Evolutionary conservation across 2,888 invertebrate genomes (phyloP), one percentile per base, ranked within the genome.

Genomic region (Thereva nobilitata): DNA sequence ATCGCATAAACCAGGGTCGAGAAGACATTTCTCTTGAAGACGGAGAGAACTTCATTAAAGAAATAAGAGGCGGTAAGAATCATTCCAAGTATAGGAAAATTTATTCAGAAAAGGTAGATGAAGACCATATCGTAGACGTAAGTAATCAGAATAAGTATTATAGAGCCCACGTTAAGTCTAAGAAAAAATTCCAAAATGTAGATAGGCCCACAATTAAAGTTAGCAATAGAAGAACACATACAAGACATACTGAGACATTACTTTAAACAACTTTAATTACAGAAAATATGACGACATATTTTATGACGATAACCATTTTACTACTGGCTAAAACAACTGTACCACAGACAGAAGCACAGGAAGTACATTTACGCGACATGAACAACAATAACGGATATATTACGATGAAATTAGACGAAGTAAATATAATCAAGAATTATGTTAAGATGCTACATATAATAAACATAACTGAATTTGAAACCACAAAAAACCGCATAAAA

Each of bases 11-110:
- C 35, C 64, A 70, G 57, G 54, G 68, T n/a, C 37, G 59, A 59
- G 37, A 57, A 8, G 45, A 54, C 9, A n/a, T 34, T 6, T 37
- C 10, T 34, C n/a, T 64, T 5, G 12, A 54, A 38, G 7, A 5
- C 49, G 35, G 56, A 42, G 54, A 49, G 37, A 38, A 56, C 37
- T 61, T 42, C 10, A 47, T 49, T 47, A 57, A 57, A 44, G 45
- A 66, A 63, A 52, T 66, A 9, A 63, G 67, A 56, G 67, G 56
- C 3, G 68, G 70, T 7, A 72, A 72, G 44, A 72, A 71, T 37
- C 70, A 71, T 52, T 53, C 65, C 4, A 72, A 71, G 68, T 72
- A 68, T 54, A 68, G 71, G 37, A 71, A 70, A 70, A 57, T 71
- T 37, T 8, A 66, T 38, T 9, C 61, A 10, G 45, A 41, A 44